Evolutionary conservation across 2,113 vertebrate species (phyloP).

Genomic region (Microtus montanus): DNA sequence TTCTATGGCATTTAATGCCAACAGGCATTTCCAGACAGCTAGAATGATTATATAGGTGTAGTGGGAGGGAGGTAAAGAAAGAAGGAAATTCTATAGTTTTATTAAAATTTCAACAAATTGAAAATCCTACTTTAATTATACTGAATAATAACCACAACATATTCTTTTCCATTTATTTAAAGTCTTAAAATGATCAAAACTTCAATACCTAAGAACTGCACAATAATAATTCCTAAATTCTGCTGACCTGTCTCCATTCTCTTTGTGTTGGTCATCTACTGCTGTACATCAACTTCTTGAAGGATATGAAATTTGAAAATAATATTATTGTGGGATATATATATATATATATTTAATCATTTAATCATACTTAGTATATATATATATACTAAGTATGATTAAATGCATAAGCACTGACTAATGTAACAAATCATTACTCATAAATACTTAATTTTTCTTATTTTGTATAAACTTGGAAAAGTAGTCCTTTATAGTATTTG

Average conservation of each 20-base stretch:
- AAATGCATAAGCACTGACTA: not conserved
- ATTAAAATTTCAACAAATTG: not conserved
- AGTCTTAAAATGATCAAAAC: not conserved
- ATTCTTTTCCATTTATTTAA: not conserved
- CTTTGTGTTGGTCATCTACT: not conserved
- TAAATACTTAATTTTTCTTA: not conserved
- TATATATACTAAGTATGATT: not conserved
- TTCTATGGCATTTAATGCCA: not conserved
- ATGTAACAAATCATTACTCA: not conserved
- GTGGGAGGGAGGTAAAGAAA: not conserved
- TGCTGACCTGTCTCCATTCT: not conserved
- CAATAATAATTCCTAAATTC: not conserved
- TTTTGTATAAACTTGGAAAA: not conserved
- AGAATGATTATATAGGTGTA: not conserved
- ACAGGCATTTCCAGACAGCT: no score
- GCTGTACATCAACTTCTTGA: not conserved
- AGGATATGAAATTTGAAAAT: not conserved
- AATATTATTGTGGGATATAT: not conserved
- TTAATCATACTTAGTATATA: no score
- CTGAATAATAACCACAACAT: not conserved
- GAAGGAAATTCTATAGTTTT: not conserved
- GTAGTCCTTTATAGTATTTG: not conserved
- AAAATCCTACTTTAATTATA: not conserved
- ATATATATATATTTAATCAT: no score
- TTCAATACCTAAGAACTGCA: not conserved